phyloP scores from a whole-genome alignment of 2,888 invertebrate species.

The Villa cingulata region DNA sequence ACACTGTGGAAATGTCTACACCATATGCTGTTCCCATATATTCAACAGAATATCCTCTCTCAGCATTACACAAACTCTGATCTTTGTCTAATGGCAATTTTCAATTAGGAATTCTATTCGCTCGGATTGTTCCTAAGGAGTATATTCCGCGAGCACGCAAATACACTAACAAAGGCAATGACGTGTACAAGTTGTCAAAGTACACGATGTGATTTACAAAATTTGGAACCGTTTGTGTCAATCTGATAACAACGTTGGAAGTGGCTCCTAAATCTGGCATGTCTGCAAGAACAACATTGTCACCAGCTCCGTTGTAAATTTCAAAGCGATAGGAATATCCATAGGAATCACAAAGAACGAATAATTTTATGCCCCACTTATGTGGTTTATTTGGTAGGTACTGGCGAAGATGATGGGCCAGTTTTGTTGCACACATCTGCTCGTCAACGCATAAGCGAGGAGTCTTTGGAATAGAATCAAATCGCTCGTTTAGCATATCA shows the following conservation, averaged over 20 bases:
- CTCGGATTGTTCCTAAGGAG: too few relatives aligned
- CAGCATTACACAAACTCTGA: background rate
- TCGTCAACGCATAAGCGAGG: too few relatives aligned
- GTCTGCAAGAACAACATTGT: constrained; percentile 8
- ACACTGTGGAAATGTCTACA: too few relatives aligned
- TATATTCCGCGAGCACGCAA: constrained; percentile 7
- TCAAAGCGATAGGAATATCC: constrained; percentile 11
- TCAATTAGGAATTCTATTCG: too few relatives aligned
- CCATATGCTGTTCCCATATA: too few relatives aligned
- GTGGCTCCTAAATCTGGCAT: constrained; percentile 12
- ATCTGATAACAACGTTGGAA: too few relatives aligned
- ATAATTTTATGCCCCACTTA: constrained; percentile 7
- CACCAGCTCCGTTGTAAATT: constrained; percentile 10
- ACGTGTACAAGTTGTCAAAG: too few relatives aligned
- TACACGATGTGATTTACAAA: too few relatives aligned
- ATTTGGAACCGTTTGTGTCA: constrained; percentile 6
- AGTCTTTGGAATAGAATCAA: constrained; percentile 15
- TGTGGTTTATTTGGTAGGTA: constrained; percentile 14
- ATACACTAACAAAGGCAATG: constrained; percentile 8
- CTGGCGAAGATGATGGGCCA: constrained; percentile 11
- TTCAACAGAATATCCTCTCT: too few relatives aligned
- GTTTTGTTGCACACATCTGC: constrained; percentile 14
- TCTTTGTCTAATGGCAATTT: constrained; percentile 3
- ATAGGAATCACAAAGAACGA: constrained; percentile 7
- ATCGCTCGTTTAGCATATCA: constrained; percentile 9